Percentiles rank a stretch among this genome's conserved stretches.
Conservation (phyloP, 2,888 invertebrate species). For the Cantharis flavilabris region DNA sequence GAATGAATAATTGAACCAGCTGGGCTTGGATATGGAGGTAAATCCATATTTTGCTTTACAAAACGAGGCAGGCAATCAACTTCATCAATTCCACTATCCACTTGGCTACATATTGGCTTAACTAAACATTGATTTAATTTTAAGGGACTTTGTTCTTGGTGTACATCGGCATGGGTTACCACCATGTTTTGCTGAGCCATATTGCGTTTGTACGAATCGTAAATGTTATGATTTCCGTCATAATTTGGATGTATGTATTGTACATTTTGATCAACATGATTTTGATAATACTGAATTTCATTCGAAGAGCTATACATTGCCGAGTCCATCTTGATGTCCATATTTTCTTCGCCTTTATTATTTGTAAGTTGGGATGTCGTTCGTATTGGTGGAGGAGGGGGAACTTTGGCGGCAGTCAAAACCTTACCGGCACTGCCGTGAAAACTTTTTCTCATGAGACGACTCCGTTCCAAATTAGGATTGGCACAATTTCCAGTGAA, state of each 20-base stretch:
- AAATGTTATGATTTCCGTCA: constrained; percentile 29
- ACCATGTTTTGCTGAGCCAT: constrained; percentile 51
- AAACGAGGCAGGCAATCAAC: constrained; percentile 65
- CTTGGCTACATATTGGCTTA: constrained; percentile 47
- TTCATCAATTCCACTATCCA: constrained; percentile 64
- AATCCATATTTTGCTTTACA: constrained; percentile 58
- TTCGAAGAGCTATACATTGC: constrained; percentile 56
- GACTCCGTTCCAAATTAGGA: constrained; percentile 83
- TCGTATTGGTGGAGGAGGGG: constrained; percentile 81
- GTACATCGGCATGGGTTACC: constrained; percentile 85
- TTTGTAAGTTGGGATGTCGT: constrained; percentile 84
- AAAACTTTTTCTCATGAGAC: constrained; percentile 87
- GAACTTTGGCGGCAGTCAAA: constrained; percentile 81
- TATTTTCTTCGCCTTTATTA: constrained; percentile 56
- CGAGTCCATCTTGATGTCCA: constrained; percentile 51
- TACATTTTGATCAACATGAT: constrained; percentile 60
- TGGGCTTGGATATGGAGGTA: constrained; percentile 83
- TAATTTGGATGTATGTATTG: constrained; percentile 65
- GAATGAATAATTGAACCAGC: constrained; percentile 79
- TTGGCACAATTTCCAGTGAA: constrained; percentile 70
- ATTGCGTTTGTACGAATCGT: constrained; percentile 34
- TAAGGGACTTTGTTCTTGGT: constrained; percentile 77
- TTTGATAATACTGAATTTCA: constrained; percentile 35
- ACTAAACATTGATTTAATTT: constrained; percentile 54
- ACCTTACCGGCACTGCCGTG: constrained; percentile 84